Percentiles rank a stretch among this genome's conserved stretches.
phyloP scores from a whole-genome alignment of 2,888 invertebrate genomes.

The Aporophyla lueneburgensis region DNA sequence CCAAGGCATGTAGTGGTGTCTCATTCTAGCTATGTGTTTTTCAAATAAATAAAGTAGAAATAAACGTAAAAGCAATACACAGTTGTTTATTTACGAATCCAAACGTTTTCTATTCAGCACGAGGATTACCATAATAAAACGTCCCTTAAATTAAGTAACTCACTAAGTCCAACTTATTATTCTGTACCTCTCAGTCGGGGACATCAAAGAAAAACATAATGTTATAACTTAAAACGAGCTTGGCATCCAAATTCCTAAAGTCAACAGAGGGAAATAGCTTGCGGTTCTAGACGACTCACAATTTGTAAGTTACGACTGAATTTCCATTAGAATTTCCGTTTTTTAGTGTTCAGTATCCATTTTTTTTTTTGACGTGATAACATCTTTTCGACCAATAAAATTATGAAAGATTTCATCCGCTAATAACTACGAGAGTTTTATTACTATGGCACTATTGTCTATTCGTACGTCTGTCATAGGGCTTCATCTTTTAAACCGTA shows the following conservation, averaged over 20 bases:
- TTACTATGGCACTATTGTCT: too few relatives aligned
- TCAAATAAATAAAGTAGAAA: too few relatives aligned
- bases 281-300: conserved; percentile 10
- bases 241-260: conserved; percentile 28
- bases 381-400: too few relatives aligned
- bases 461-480: too few relatives aligned
- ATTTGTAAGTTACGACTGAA: conserved; percentile 31
- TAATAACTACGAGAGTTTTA: too few relatives aligned
- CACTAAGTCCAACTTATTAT: conserved; percentile 34
- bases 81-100: neutral
- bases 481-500: neutral
- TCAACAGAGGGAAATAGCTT: conserved; percentile 39
- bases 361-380: too few relatives aligned
- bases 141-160: conserved; percentile 8
- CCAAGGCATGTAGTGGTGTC: neutral
- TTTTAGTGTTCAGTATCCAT: neutral
- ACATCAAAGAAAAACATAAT: conserved; percentile 48
- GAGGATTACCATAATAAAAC: conserved; percentile 1
- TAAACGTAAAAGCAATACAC: neutral
- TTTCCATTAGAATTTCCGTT: conserved; percentile 22
- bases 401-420: too few relatives aligned
- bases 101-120: neutral
- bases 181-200: conserved; percentile 25
- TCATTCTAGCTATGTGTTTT: neutral
- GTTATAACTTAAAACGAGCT: conserved; percentile 42